Percentiles rank a stretch among this genome's conserved stretches.
Evolutionary conservation across 2,113 vertebrate genomes (phyloP).

Genomic region (Salvelinus namaycush): DNA sequence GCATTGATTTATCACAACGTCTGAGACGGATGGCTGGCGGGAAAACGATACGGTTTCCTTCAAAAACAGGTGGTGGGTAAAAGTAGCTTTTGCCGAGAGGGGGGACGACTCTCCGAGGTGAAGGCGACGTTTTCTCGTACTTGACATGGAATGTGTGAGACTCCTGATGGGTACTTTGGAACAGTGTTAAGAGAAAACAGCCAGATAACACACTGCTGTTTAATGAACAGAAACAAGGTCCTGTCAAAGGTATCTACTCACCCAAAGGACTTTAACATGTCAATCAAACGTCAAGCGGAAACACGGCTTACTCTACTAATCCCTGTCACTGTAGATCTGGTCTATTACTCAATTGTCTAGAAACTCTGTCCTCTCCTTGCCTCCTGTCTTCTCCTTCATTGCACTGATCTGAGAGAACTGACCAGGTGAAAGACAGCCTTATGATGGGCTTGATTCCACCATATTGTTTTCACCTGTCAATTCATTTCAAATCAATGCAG

Average conservation of each 20-base stretch:
- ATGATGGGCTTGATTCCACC: background rate
- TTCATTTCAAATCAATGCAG: too few relatives aligned
- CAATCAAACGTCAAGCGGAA: background rate
- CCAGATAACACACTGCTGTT: slow-evolving; percentile 51
- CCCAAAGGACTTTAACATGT: background rate
- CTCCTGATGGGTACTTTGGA: slow-evolving; percentile 50
- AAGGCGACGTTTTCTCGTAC: slow-evolving; percentile 19
- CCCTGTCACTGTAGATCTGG: background rate
- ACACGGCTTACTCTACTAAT: background rate
- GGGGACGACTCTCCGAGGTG: background rate
- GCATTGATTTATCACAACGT: background rate
- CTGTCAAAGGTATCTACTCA: background rate
- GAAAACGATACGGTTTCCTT: background rate
- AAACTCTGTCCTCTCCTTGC: too few relatives aligned
- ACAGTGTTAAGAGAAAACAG: background rate
- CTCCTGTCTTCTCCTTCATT: too few relatives aligned
- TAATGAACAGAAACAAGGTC: slow-evolving; percentile 18
- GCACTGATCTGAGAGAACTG: too few relatives aligned
- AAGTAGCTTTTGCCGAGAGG: background rate
- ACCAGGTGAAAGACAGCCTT: too few relatives aligned
- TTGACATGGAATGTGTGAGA: slow-evolving; percentile 49
- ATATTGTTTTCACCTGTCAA: background rate
- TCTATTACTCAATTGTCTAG: too few relatives aligned
- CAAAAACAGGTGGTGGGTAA: background rate
- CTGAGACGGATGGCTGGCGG: background rate